A percentile compares a stretch with the other conserved stretches of the same genome.
These are phyloP conservation scores for Idaea straminata DNA, from an alignment of 2,888 invertebrate genomes.

Conservation along the genomic window DNA sequence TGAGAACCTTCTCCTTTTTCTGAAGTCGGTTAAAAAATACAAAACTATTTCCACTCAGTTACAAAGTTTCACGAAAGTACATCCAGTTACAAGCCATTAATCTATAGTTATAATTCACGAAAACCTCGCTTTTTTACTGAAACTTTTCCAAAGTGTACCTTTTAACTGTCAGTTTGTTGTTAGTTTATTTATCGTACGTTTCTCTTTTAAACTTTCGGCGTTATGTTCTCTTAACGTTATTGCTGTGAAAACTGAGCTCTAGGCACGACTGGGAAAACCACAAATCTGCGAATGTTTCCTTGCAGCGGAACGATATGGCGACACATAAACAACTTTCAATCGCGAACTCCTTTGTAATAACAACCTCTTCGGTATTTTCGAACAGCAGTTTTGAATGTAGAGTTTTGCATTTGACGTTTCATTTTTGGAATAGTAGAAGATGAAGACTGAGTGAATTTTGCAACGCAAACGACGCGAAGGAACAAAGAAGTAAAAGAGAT, in stretches of 20 bases:
- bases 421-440: constrained; percentile 19
- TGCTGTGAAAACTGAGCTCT: constrained; percentile 33
- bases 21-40: too few relatives aligned
- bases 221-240: constrained; percentile 39
- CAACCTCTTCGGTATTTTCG: constrained; percentile 8
- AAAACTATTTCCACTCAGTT: constrained; percentile 65
- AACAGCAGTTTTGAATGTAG: constrained; percentile 11
- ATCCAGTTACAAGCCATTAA: constrained; percentile 73
- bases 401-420: constrained; percentile 33
- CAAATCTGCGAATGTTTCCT: constrained; percentile 17
- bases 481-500: too few relatives aligned
- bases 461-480: too few relatives aligned
- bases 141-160: constrained; percentile 50
- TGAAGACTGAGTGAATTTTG: background rate
- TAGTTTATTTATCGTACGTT: constrained; percentile 44
- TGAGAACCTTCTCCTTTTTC: too few relatives aligned
- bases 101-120: constrained; percentile 63
- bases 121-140: constrained; percentile 46
- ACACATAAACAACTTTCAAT: constrained; percentile 13
- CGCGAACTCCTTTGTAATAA: constrained; percentile 9
- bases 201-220: constrained; percentile 38
- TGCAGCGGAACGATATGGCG: constrained; percentile 10
- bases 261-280: constrained; percentile 26
- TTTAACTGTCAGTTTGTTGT: constrained; percentile 48
- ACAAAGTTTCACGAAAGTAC: constrained; percentile 60